Evolutionary conservation across 2,113 vertebrate genomes (phyloP).

Genomic region (Myodes glareolus): DNA sequence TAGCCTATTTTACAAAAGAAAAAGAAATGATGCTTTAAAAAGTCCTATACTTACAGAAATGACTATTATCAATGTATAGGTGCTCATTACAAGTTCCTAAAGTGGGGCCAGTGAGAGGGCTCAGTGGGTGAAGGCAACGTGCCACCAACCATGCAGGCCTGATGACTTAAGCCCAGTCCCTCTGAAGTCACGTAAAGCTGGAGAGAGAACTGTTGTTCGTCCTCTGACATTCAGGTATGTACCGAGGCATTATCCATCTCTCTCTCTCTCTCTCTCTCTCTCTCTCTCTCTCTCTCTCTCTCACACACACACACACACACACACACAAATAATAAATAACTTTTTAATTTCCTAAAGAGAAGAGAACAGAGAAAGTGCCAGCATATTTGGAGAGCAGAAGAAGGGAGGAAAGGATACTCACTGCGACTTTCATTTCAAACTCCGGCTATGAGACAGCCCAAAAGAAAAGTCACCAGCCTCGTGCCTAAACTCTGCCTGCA

Average conservation of each 20-base stretch:
- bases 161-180: not conserved
- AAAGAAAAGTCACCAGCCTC: not conserved
- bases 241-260: not conserved
- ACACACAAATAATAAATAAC: not conserved
- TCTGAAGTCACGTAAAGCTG: not conserved
- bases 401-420: not conserved
- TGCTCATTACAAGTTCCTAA: not conserved
- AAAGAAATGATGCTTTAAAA: not conserved
- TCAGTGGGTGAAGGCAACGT: not conserved
- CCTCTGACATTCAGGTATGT: not conserved
- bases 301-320: not conserved
- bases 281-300: not conserved
- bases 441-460: not conserved
- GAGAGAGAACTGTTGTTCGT: not conserved
- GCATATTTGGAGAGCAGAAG: not conserved
- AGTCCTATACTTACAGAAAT: constrained; percentile 5
- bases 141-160: not conserved
- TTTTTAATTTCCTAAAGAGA: not conserved
- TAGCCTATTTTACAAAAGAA: not conserved
- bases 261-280: not conserved
- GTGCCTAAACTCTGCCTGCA: not conserved
- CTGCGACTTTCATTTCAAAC: not conserved
- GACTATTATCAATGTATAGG: not conserved
- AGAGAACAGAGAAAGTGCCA: not conserved
- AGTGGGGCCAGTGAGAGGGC: not conserved